Percentiles rank a stretch among this genome's conserved stretches.
Evolutionary conservation across 2,888 invertebrate species (phyloP).

Genomic region (Pristionchus entomophagus): DNA sequence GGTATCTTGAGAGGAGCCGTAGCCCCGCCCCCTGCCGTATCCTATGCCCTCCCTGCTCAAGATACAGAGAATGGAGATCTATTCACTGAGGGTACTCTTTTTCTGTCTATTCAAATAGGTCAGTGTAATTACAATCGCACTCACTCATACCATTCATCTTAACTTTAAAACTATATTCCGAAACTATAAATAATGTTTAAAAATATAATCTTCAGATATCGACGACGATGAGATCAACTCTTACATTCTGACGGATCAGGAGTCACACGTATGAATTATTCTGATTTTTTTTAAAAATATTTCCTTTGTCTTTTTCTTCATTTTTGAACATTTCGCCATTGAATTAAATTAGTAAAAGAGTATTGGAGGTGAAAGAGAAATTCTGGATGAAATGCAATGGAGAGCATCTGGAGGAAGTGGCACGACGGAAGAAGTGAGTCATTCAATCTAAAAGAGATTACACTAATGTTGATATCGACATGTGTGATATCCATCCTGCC

Average conservation of each 20-base stretch:
- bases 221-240: constrained; percentile 91
- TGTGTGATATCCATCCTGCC: no score
- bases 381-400: constrained; percentile 92
- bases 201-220: constrained; percentile 78
- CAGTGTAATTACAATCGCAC: no score
- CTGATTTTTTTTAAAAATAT: not conserved
- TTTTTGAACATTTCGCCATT: no score
- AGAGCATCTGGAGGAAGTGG: constrained; percentile 87
- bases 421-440: constrained; percentile 82
- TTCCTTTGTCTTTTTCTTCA: no score
- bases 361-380: constrained; percentile 82
- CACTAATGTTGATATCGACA: not conserved
- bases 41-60: constrained; percentile 7
- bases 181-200: not conserved
- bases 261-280: constrained; percentile 80
- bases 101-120: no score
- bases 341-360: not conserved
- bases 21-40: not conserved
- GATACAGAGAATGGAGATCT: constrained; percentile 53
- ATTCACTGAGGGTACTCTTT: constrained; percentile 60
- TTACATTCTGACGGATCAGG: constrained; percentile 78
- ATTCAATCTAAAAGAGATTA: not conserved
- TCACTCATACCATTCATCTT: no score
- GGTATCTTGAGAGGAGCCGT: constrained; percentile 58
- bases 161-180: not conserved